Conservation (phyloP, 1,140 invertebrate species). For the Geopemphigus sp. region DNA sequence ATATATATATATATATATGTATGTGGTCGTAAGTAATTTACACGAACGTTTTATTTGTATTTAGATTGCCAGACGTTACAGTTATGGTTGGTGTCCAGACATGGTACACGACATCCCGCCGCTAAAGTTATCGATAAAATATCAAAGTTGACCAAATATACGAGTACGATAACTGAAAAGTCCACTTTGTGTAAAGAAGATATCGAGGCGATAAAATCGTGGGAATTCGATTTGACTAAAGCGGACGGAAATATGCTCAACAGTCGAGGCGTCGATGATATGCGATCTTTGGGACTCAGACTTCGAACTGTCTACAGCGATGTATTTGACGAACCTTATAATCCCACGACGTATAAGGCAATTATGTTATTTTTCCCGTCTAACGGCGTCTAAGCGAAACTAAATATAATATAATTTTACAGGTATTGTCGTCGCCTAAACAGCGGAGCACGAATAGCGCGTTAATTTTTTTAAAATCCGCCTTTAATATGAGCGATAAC, state of each 20-base stretch:
- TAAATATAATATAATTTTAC: not conserved
- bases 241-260: not conserved
- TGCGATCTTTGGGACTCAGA: not conserved
- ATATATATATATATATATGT: too few species aligned
- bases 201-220: not conserved
- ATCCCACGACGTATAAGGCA: not conserved
- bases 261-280: not conserved
- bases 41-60: not conserved
- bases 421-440: conserved; percentile 13
- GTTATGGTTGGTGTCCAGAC: conserved; percentile 5
- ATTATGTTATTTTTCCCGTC: too few species aligned
- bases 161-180: not conserved
- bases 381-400: not conserved
- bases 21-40: too few species aligned
- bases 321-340: not conserved
- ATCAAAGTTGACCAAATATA: not conserved
- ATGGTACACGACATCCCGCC: not conserved
- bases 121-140: not conserved
- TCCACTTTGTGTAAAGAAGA: conserved; percentile 6
- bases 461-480: conserved; percentile 7
- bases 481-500: not conserved
- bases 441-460: not conserved
- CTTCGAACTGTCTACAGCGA: not conserved
- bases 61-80: conserved; percentile 5
- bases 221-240: conserved; percentile 7